phyloP scores from a whole-genome alignment of 2,888 invertebrate species.

The Abrostola triplasia region DNA sequence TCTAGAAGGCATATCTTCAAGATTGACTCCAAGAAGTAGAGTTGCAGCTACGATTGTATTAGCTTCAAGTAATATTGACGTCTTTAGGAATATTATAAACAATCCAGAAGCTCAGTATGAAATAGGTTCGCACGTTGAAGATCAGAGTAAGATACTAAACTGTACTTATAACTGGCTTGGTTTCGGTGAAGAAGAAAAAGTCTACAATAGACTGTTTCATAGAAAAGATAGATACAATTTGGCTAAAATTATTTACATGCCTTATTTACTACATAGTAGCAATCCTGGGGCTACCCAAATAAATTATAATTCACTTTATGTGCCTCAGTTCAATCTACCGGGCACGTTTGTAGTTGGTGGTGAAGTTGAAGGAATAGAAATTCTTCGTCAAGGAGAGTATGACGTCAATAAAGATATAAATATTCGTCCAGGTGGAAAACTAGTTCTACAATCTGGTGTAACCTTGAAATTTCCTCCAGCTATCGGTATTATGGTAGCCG shows the following conservation, averaged over 20 bases:
- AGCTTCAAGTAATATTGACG: constrained; percentile 95
- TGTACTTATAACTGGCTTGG: constrained; percentile 98
- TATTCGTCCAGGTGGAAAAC: constrained; percentile 96
- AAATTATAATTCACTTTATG: constrained; percentile 92
- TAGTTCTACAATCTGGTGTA: constrained; percentile 96
- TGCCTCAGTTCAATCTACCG: constrained; percentile 92
- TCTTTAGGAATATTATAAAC: constrained; percentile 96
- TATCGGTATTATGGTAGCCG: constrained; percentile 98
- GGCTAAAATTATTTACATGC: constrained; percentile 96
- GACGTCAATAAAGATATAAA: constrained; percentile 98
- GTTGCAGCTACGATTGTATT: constrained; percentile 98
- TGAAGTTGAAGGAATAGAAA: constrained; percentile 97
- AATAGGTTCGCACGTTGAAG: constrained; percentile 97
- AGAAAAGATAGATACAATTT: constrained; percentile 98
- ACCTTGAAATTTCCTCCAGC: constrained; percentile 96
- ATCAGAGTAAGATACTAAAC: constrained; percentile 97
- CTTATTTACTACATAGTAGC: constrained; percentile 96
- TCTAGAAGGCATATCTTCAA: constrained; percentile 89
- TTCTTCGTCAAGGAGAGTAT: constrained; percentile 94
- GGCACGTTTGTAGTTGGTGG: constrained; percentile 94
- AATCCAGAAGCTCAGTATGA: constrained; percentile 97
- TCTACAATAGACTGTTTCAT: constrained; percentile 93
- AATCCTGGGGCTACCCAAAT: constrained; percentile 96
- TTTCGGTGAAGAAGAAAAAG: constrained; percentile 91
- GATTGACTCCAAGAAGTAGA: constrained; percentile 95